phyloP scores from a whole-genome alignment of 2,797 vertebrate genomes.

The Danio aesculapii region DNA sequence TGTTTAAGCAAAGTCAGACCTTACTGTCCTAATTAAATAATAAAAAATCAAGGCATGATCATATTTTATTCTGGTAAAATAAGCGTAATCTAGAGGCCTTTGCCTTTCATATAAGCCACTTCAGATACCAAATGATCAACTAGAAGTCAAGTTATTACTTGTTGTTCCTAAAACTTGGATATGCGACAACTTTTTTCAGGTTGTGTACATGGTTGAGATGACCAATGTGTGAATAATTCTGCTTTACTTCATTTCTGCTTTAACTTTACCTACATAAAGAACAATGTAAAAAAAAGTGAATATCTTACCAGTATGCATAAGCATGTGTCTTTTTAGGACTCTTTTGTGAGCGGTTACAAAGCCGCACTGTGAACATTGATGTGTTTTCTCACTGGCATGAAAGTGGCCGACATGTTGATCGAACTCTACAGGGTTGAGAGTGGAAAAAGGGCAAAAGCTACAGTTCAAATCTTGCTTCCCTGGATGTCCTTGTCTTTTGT shows the following conservation, averaged over 20 bases:
- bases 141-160: too few species aligned
- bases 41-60: too few species aligned
- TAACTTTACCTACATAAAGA: background rate
- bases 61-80: too few species aligned
- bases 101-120: too few species aligned
- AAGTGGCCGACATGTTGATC: constrained; percentile 89
- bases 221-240: background rate
- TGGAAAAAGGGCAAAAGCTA: constrained; percentile 88
- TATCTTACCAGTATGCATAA: constrained; percentile 90
- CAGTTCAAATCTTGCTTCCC: constrained; percentile 86
- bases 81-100: too few species aligned
- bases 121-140: too few species aligned
- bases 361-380: constrained; percentile 89
- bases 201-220: background rate
- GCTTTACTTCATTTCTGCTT: background rate
- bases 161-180: too few species aligned
- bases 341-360: constrained; percentile 94
- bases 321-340: constrained; percentile 91
- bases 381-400: constrained; percentile 95
- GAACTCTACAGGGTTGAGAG: constrained; percentile 93
- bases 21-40: too few species aligned
- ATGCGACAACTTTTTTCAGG: too few species aligned
- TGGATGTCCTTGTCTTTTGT: constrained; percentile 90
- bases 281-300: background rate
- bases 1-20: too few species aligned